Conservation (phyloP, 2,797 vertebrate genomes). For the Typhlichthys subterraneus region DNA sequence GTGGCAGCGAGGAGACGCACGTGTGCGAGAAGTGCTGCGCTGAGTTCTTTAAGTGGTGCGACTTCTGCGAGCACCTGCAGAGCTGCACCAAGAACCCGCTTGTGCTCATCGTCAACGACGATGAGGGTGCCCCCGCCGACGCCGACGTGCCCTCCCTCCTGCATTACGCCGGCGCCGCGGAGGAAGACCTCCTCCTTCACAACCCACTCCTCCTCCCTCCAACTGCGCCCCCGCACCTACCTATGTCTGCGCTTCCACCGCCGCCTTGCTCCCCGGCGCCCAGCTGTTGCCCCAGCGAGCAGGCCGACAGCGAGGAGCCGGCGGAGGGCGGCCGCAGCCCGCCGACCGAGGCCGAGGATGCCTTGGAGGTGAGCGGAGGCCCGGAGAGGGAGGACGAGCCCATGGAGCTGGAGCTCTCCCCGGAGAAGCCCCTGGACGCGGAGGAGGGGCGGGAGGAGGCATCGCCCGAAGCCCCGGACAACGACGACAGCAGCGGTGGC, state of each 20-base stretch:
- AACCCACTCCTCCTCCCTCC: too few species aligned
- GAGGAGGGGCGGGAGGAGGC: conserved; percentile 74
- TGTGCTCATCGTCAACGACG: conserved; percentile 94
- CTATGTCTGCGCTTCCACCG: too few species aligned
- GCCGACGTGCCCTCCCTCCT: conserved; percentile 69
- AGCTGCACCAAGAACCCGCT: conserved; percentile 93
- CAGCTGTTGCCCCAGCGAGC: conserved; percentile 87
- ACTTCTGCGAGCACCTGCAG: conserved; percentile 95
- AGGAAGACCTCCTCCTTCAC: conserved; percentile 45
- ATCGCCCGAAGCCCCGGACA: conserved; percentile 63
- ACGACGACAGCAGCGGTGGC: too few species aligned
- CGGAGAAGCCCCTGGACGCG: conserved; percentile 78
- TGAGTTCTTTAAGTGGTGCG: conserved; percentile 98
- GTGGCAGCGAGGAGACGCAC: conserved; percentile 94
- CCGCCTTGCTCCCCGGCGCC: conserved; percentile 78
- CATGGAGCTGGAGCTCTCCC: conserved; percentile 90
- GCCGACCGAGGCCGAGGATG: conserved; percentile 79
- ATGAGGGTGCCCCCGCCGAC: conserved; percentile 84
- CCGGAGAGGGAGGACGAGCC: conserved; percentile 88
- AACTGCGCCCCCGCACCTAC: too few species aligned
- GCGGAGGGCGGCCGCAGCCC: conserved; percentile 82
- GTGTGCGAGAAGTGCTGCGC: conserved; percentile 96
- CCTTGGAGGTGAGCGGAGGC: conserved; percentile 74
- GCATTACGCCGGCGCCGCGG: conserved; percentile 85
- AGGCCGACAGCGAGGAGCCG: conserved; percentile 84